Conservation (phyloP, 2,797 vertebrate species). For the Tachyglossus aculeatus region DNA sequence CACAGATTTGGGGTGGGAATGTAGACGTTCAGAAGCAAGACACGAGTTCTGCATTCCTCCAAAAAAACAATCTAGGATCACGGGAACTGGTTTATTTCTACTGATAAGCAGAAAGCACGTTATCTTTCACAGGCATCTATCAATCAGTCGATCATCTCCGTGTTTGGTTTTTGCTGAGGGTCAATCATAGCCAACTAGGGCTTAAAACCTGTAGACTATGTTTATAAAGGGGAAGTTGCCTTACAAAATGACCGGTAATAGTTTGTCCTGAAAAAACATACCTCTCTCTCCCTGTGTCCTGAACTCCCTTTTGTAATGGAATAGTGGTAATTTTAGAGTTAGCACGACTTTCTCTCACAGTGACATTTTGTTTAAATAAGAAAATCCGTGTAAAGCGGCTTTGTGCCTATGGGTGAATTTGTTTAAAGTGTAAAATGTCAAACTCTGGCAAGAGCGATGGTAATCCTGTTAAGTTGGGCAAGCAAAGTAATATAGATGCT, state of each 20-base stretch:
- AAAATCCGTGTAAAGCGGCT: slow-evolving; percentile 63
- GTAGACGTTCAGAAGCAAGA: too few species aligned
- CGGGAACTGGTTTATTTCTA: too few species aligned
- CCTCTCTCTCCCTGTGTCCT: not conserved
- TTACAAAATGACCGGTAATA: slow-evolving; percentile 7
- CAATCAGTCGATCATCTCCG: too few species aligned
- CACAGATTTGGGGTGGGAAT: too few species aligned
- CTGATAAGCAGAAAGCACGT: too few species aligned
- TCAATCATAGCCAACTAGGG: too few species aligned
- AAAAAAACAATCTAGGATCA: too few species aligned
- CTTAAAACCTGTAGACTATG: not conserved
- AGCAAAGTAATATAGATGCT: slow-evolving; percentile 58
- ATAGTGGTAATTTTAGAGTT: slow-evolving; percentile 36
- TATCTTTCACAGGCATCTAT: too few species aligned
- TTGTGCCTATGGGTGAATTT: slow-evolving; percentile 64
- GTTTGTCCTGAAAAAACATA: slow-evolving; percentile 23
- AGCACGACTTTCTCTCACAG: slow-evolving; percentile 40
- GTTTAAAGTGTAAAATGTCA: slow-evolving; percentile 68
- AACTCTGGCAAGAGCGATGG: slow-evolving; percentile 48
- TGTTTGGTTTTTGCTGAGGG: too few species aligned
- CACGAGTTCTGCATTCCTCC: too few species aligned
- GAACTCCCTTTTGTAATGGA: slow-evolving; percentile 2
- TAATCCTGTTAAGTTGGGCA: slow-evolving; percentile 58
- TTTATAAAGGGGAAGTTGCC: slow-evolving; percentile 5
- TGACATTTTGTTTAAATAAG: slow-evolving; percentile 67